Percentiles rank a stretch among this genome's conserved stretches.
These are phyloP conservation scores for Bolinopsis microptera DNA, from an alignment of 37 sponge, comb jelly and placozoan species.

Conservation along the genomic window DNA sequence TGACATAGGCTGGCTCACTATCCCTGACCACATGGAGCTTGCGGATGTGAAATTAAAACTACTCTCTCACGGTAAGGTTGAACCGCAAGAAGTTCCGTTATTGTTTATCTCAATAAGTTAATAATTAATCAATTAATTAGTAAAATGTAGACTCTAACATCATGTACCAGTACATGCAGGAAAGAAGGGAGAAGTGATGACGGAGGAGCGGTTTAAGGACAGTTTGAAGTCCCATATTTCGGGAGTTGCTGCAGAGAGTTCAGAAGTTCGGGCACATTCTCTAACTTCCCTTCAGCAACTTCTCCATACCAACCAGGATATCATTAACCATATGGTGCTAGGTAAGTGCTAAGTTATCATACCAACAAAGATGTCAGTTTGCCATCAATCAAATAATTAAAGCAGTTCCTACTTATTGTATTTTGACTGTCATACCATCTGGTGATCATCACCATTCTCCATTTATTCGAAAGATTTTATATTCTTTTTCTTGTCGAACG, in stretches of 20 bases:
- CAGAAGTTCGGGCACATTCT: constrained; percentile 34
- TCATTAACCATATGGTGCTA: constrained; percentile 7
- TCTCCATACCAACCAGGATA: constrained; percentile 41
- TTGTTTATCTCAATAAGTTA: too few species aligned
- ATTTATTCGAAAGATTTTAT: too few species aligned
- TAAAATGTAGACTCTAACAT: background rate
- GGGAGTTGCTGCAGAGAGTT: background rate
- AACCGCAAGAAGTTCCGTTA: too few species aligned
- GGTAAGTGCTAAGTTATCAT: constrained; percentile 1
- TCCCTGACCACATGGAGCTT: constrained; percentile 4
- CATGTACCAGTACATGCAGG: background rate
- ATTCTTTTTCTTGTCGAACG: too few species aligned
- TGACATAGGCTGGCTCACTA: constrained; percentile 4
- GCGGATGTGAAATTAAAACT: background rate
- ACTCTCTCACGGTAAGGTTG: background rate
- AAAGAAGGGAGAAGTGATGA: background rate
- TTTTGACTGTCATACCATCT: too few species aligned
- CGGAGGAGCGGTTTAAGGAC: constrained; percentile 30
- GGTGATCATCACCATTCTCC: too few species aligned
- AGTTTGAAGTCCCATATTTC: background rate
- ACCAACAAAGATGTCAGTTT: background rate
- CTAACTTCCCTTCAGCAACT: constrained; percentile 9
- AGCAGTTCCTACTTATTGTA: too few species aligned
- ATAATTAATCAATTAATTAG: too few species aligned
- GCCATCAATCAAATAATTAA: too few species aligned